These are phyloP conservation scores for Acleris literana DNA, from an alignment of 2,888 invertebrate genomes.

Conservation along the genomic window DNA sequence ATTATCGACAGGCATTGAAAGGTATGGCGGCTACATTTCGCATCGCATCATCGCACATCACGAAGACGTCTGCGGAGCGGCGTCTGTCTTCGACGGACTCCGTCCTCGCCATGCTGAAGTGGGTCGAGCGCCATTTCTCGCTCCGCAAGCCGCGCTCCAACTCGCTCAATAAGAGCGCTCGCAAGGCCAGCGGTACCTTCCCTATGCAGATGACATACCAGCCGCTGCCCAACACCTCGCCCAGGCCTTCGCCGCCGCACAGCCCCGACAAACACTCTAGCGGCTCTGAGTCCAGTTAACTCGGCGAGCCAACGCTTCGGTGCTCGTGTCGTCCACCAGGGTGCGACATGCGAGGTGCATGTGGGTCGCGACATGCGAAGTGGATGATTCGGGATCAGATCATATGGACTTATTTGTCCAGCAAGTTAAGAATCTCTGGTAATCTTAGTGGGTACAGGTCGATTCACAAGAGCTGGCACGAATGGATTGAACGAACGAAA, in stretches of 20 bases:
- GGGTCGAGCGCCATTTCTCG: slow-evolving; percentile 94
- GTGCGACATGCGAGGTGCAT: too few relatives aligned
- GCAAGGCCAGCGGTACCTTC: slow-evolving; percentile 86
- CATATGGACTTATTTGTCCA: too few relatives aligned
- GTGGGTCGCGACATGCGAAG: too few relatives aligned
- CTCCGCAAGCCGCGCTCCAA: slow-evolving; percentile 90
- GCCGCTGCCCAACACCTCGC: slow-evolving; percentile 61
- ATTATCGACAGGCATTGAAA: slow-evolving; percentile 88
- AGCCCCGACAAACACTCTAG: slow-evolving; percentile 59
- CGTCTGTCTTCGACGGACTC: slow-evolving; percentile 95
- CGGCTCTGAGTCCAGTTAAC: slow-evolving; percentile 74
- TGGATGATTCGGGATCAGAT: too few relatives aligned
- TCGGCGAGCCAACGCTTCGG: not conserved
- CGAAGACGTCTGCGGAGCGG: slow-evolving; percentile 93
- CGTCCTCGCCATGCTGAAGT: slow-evolving; percentile 93
- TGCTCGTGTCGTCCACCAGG: too few relatives aligned
- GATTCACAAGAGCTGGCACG: too few relatives aligned
- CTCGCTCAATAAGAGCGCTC: slow-evolving; percentile 84
- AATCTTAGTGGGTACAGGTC: too few relatives aligned
- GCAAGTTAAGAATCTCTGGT: too few relatives aligned
- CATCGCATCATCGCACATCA: slow-evolving; percentile 92
- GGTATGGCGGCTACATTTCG: slow-evolving; percentile 97
- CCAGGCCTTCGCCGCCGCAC: slow-evolving; percentile 62
- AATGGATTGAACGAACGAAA: too few relatives aligned
- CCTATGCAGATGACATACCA: slow-evolving; percentile 91